Conservation (phyloP, 2,113 vertebrate genomes). For the Spilogale gracilis region DNA sequence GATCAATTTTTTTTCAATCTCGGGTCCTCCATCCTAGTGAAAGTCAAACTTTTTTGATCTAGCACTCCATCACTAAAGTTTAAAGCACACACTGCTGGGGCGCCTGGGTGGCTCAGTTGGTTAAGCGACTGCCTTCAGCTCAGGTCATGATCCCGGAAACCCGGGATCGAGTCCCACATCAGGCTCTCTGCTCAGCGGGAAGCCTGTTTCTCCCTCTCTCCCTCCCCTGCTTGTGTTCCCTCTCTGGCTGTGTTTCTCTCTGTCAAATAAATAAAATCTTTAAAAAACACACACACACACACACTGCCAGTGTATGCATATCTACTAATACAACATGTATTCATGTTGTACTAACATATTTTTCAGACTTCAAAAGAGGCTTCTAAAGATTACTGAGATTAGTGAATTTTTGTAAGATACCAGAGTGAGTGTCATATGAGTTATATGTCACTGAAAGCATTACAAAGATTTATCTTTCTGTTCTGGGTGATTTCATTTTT, state of each 20-base stretch:
- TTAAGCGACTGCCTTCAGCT: too few species aligned
- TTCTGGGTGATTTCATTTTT: not conserved
- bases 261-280: too few species aligned
- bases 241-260: too few species aligned
- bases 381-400: not conserved
- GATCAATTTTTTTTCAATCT: not conserved
- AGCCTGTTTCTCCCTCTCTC: too few species aligned
- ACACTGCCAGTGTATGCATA: not conserved
- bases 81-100: not conserved
- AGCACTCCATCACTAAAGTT: not conserved
- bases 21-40: not conserved
- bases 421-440: not conserved
- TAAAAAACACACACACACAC: not conserved
- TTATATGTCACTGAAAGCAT: not conserved
- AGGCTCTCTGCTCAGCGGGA: too few species aligned
- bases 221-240: too few species aligned
- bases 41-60: slow-evolving; percentile 28
- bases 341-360: not conserved
- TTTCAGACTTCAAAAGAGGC: slow-evolving; percentile 20
- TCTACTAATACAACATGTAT: not conserved
- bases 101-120: too few species aligned
- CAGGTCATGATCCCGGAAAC: too few species aligned
- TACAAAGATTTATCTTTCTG: not conserved
- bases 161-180: too few species aligned
- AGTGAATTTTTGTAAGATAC: not conserved